phyloP scores from a whole-genome alignment of 2,113 vertebrate genomes.

The Reinhardtius hippoglossoides region DNA sequence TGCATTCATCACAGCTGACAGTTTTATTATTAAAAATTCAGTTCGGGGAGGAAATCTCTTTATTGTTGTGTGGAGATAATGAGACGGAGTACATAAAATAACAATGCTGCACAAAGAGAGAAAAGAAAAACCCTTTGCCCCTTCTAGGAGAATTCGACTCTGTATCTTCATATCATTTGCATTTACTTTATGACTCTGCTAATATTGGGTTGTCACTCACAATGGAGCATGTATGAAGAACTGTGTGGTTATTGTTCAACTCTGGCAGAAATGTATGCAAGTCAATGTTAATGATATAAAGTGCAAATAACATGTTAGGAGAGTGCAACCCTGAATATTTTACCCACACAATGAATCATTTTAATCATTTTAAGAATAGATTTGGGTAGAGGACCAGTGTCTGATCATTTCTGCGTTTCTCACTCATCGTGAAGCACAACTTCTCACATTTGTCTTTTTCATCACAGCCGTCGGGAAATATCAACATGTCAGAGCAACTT shows the following conservation, averaged over 20 bases:
- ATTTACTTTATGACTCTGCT: conserved; percentile 12
- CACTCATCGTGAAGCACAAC: neutral
- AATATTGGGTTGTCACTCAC: conserved; percentile 35
- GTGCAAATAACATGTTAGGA: conserved; percentile 13
- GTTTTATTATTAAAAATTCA: conserved; percentile 62
- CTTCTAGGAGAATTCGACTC: conserved; percentile 17
- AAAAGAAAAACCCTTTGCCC: conserved; percentile 19
- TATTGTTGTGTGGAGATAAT: conserved; percentile 32
- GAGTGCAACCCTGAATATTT: neutral
- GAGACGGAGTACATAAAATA: conserved; percentile 29
- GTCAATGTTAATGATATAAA: conserved; percentile 42
- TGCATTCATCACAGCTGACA: conserved; percentile 58
- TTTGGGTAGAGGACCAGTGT: neutral
- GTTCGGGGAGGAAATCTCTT: conserved; percentile 49
- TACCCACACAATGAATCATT: conserved; percentile 6
- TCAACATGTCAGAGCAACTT: neutral
- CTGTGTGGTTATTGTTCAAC: conserved; percentile 11
- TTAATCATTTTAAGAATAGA: conserved; percentile 1
- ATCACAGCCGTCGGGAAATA: neutral
- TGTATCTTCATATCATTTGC: conserved; percentile 42
- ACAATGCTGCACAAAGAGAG: neutral
- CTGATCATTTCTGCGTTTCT: too few species aligned
- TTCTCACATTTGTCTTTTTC: neutral
- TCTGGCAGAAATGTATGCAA: conserved; percentile 38
- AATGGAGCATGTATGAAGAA: conserved; percentile 17